Percentiles rank a stretch among this genome's conserved stretches.
phyloP scores from a whole-genome alignment of 2,113 vertebrate genomes.

The Philantomba maxwellii region DNA sequence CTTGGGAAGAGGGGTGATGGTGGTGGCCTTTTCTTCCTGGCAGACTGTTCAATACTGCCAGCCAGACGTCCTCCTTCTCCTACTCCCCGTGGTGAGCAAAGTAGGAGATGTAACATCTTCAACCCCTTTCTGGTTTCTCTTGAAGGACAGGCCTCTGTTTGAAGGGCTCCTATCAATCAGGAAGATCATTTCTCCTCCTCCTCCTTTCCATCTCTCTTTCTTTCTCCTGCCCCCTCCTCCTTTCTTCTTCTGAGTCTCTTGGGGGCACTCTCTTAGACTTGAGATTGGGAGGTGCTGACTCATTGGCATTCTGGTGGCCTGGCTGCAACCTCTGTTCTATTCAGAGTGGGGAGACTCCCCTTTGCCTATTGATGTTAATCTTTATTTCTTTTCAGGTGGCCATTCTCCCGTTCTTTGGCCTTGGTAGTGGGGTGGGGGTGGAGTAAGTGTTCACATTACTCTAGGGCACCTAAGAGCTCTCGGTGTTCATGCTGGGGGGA shows the following conservation, averaged over 20 bases:
- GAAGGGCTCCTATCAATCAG: slow-evolving; percentile 88
- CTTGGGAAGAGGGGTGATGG: background rate
- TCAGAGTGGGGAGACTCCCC: slow-evolving; percentile 73
- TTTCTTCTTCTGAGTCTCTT: slow-evolving; percentile 89
- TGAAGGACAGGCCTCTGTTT: slow-evolving; percentile 89
- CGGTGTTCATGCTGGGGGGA: slow-evolving; percentile 81
- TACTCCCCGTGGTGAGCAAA: slow-evolving; percentile 75
- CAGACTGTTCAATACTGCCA: slow-evolving; percentile 67
- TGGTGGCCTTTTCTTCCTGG: slow-evolving; percentile 54
- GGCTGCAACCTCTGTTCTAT: slow-evolving; percentile 84
- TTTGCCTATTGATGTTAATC: slow-evolving; percentile 82
- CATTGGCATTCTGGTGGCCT: slow-evolving; percentile 82
- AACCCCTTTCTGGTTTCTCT: slow-evolving; percentile 85
- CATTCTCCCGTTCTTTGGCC: slow-evolving; percentile 88
- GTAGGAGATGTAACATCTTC: slow-evolving; percentile 48
- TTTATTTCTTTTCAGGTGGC: slow-evolving; percentile 87
- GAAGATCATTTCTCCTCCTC: slow-evolving; percentile 84
- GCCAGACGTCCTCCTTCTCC: background rate
- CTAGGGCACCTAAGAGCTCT: slow-evolving; percentile 84
- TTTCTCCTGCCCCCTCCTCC: slow-evolving; percentile 20
- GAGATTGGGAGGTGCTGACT: slow-evolving; percentile 78
- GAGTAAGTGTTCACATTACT: slow-evolving; percentile 57
- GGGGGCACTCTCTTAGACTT: slow-evolving; percentile 78
- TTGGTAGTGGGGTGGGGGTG: slow-evolving; percentile 77
- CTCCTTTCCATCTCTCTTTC: slow-evolving; percentile 58